Evolutionary conservation across 1,140 invertebrate species (phyloP), one percentile per base, ranked within the genome.

Genomic region (Temnothorax longispinosus): DNA sequence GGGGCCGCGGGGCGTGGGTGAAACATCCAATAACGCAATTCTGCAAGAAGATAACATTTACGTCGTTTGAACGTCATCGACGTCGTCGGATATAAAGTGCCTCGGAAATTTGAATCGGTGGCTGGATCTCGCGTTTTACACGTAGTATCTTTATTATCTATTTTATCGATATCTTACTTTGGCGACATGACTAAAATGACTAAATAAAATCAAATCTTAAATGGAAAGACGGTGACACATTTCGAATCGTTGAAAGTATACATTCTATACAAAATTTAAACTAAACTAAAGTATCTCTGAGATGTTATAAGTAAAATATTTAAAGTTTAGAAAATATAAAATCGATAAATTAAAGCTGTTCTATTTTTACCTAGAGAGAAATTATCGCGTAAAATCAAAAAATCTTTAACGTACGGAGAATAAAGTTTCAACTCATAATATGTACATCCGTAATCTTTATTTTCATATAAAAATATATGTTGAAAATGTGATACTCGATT

Each of bases 11-110:
- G 27, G 27, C 27, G 50, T 56, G 13, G 35, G 18, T 47, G 41
- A 82, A 67, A 41, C 50, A 41, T 71, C 15, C 67, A 18, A 82
- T 60, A 82, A 60, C 5, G 67, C 18, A 38, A 35, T 81, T 18
- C 27, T 44, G 10, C 21, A 32, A 62, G 44, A 35, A 60, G 69
- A 18, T 74, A 75, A 74, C 41, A 52, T 82, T 82, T 56, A 84
- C 69, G 69, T 60, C 41, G 27, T 21, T 82, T 15, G 62, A 18
- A 69, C 50, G 64, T 82, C 64, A 72, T 38, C 54, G 18, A 60
- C 13, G 50, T 54, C 52, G 18, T 18, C 52, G 13, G 8, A 38
- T 75, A 84, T 13, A 75, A 74, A 41, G 41, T 84, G 54, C 62
- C n/a, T 7, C n/a, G 27, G 32, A 60, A 75, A n/a, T 50, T 7